A percentile compares a stretch with the other conserved stretches of the same genome.
phyloP scores from a whole-genome alignment of 2,888 invertebrate species.

The Globia sparganii region DNA sequence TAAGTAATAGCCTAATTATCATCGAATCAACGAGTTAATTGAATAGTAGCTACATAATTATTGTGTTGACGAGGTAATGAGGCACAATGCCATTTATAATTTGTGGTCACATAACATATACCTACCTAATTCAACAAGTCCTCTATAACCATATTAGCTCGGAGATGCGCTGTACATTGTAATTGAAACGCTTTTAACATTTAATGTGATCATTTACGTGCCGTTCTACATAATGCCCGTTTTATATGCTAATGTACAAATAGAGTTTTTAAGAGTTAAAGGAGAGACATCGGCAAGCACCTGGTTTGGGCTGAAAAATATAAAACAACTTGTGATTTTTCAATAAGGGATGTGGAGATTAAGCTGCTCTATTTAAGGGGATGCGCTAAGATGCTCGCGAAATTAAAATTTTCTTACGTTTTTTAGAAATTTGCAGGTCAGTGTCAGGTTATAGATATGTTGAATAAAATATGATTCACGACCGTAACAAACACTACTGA shows the following conservation, averaged over 20 bases:
- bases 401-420: background rate
- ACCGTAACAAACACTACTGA: no score
- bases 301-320: background rate
- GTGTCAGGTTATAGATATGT: no score
- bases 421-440: no score
- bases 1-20: conserved; percentile 13
- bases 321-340: background rate
- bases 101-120: conserved; percentile 44
- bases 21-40: conserved; percentile 25
- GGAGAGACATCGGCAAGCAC: background rate
- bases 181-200: conserved; percentile 31
- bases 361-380: background rate
- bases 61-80: conserved; percentile 35
- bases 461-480: no score
- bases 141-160: conserved; percentile 37
- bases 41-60: conserved; percentile 5
- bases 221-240: conserved; percentile 6
- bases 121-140: conserved; percentile 46
- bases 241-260: conserved; percentile 14
- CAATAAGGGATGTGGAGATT: background rate
- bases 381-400: no score
- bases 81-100: conserved; percentile 50
- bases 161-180: conserved; percentile 41
- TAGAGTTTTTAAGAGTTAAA: conserved; percentile 2
- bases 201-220: conserved; percentile 15